Conservation (phyloP, 2,888 invertebrate genomes). For the Gastrophysa polygoni region DNA sequence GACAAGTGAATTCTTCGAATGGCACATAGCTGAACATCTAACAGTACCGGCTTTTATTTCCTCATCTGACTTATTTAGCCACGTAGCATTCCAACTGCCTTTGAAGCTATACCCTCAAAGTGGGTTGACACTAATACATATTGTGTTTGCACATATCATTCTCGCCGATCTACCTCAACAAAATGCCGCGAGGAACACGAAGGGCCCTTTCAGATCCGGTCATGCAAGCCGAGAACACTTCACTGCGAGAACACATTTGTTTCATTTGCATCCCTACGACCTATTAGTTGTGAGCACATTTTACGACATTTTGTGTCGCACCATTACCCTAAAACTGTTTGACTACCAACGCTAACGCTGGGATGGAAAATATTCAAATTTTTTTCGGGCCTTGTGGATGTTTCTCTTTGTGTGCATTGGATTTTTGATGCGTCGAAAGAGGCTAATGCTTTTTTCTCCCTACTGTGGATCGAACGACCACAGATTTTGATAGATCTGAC, state of each 20-base stretch:
- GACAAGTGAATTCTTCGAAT: too few relatives aligned
- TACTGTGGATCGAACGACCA: too few relatives aligned
- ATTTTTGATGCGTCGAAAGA: background rate
- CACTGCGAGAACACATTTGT: conserved; percentile 39
- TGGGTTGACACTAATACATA: too few relatives aligned
- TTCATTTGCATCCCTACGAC: conserved; percentile 46
- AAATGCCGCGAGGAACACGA: conserved; percentile 26
- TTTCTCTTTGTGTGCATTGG: background rate
- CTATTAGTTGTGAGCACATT: conserved; percentile 42
- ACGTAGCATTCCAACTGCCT: too few relatives aligned
- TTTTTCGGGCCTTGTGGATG: background rate
- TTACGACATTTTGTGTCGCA: conserved; percentile 28
- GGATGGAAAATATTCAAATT: conserved; percentile 14
- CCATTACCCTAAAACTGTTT: conserved; percentile 37
- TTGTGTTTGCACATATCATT: conserved; percentile 25
- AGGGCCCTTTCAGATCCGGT: conserved; percentile 31
- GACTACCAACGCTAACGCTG: conserved; percentile 16
- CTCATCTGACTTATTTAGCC: too few relatives aligned
- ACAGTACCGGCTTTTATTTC: too few relatives aligned
- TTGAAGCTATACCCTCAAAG: too few relatives aligned
- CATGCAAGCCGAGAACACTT: conserved; percentile 26
- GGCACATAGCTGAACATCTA: too few relatives aligned
- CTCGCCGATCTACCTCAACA: conserved; percentile 27
- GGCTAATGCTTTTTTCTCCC: background rate
- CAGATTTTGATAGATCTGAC: too few relatives aligned